Evolutionary conservation across 2,797 vertebrate species (phyloP).

Genomic region (Neosalanx taihuensis): DNA sequence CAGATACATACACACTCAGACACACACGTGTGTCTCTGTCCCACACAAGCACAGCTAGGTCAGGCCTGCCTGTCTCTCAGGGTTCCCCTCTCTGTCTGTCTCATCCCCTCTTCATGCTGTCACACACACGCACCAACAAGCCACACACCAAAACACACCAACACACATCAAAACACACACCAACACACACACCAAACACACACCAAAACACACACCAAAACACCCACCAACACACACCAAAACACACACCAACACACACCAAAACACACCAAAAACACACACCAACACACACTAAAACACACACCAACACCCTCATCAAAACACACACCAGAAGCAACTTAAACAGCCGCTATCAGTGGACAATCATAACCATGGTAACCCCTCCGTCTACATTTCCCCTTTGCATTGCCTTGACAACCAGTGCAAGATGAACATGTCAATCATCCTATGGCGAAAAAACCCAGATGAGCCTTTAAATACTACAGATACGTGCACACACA

Average conservation of each 20-base stretch:
- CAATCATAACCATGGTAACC: constrained; percentile 3
- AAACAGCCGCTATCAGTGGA: background rate
- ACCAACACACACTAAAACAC: no score
- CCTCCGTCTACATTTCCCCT: background rate
- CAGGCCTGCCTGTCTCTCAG: no score
- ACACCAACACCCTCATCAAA: no score
- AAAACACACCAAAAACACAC: background rate
- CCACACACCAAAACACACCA: background rate
- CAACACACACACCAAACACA: background rate
- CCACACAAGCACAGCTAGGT: background rate
- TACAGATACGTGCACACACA: constrained; percentile 1
- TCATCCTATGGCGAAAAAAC: background rate
- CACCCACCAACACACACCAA: background rate
- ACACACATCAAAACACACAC: background rate
- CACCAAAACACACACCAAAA: background rate
- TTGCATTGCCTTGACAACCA: background rate
- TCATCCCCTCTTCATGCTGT: background rate
- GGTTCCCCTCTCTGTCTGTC: no score
- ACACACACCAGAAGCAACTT: background rate
- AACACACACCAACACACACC: no score
- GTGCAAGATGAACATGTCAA: constrained; percentile 1
- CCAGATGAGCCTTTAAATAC: background rate
- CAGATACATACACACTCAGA: no score
- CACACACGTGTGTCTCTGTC: background rate
- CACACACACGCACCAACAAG: background rate